These are phyloP conservation scores for Actinopyga echinites DNA, from an alignment of 53 echinoderm and acorn worm genomes.

Conservation along the genomic window DNA sequence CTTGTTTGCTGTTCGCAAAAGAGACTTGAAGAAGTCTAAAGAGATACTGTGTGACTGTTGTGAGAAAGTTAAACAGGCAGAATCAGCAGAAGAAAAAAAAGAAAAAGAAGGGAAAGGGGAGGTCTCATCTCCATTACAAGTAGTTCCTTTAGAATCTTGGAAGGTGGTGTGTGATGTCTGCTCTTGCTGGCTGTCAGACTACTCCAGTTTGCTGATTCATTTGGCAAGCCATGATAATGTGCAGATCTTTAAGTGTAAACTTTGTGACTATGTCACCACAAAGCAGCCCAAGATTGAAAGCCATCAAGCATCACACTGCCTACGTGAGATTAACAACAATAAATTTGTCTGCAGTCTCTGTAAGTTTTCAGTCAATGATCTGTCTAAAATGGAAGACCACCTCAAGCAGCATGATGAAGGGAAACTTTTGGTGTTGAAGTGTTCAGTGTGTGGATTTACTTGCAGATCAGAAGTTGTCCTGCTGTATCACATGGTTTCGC, in stretches of 20 bases:
- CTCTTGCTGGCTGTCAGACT: constrained; percentile 55
- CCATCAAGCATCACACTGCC: constrained; percentile 69
- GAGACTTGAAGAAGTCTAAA: constrained; percentile 48
- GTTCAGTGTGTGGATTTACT: constrained; percentile 91
- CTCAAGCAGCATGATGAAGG: constrained; percentile 71
- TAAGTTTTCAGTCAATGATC: constrained; percentile 49
- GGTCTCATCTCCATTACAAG: constrained; percentile 14
- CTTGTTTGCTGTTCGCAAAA: constrained; percentile 67
- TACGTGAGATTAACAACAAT: constrained; percentile 29
- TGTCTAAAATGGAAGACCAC: constrained; percentile 66
- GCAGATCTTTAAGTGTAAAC: constrained; percentile 83
- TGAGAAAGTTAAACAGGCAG: constrained; percentile 47
- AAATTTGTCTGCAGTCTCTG: constrained; percentile 79
- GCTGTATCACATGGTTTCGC: constrained; percentile 89
- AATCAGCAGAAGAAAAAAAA: background rate
- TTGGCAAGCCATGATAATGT: constrained; percentile 75
- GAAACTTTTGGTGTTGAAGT: constrained; percentile 76
- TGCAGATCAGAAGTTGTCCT: constrained; percentile 67
- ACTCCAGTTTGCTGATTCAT: constrained; percentile 71
- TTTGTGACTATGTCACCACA: constrained; percentile 93
- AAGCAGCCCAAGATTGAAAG: constrained; percentile 55
- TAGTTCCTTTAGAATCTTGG: constrained; percentile 33
- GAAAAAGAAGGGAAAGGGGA: background rate
- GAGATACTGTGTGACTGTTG: constrained; percentile 78
- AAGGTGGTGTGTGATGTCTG: constrained; percentile 74